phyloP scores from a whole-genome alignment of 1,140 invertebrate species.

The Lepidurus arcticus region DNA sequence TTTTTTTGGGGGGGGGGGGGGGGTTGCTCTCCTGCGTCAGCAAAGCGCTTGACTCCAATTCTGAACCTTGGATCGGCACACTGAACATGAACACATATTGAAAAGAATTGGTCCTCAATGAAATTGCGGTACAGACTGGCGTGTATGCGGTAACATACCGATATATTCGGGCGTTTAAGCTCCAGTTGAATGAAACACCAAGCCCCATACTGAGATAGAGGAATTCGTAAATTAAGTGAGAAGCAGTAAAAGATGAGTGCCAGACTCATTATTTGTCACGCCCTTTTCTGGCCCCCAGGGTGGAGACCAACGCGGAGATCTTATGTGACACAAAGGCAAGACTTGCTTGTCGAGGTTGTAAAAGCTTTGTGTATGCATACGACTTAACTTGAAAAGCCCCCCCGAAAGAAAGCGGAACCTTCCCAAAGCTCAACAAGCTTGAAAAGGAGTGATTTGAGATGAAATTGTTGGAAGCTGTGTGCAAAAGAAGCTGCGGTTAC shows the following conservation, averaged over 20 bases:
- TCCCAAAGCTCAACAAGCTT: neutral
- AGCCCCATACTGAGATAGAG: neutral
- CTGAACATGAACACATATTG: neutral
- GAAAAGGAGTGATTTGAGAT: neutral
- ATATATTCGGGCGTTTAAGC: neutral
- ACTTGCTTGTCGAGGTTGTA: slow-evolving; percentile 21
- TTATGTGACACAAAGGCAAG: slow-evolving; percentile 21
- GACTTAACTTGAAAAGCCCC: neutral
- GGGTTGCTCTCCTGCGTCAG: neutral
- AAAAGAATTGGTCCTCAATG: neutral
- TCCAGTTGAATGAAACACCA: neutral
- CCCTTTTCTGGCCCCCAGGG: slow-evolving; percentile 20
- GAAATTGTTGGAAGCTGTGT: slow-evolving; percentile 7
- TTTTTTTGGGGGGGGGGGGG: no score
- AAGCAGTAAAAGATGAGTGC: slow-evolving; percentile 3
- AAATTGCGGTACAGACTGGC: neutral
- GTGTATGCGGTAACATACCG: neutral
- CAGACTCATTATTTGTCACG: slow-evolving; percentile 7
- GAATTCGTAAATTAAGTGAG: neutral
- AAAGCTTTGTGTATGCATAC: slow-evolving; percentile 7
- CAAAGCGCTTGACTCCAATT: neutral
- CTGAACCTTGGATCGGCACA: neutral
- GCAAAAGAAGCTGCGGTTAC: slow-evolving; percentile 5
- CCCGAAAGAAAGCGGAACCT: slow-evolving; percentile 2
- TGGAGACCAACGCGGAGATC: slow-evolving; percentile 1